Evolutionary conservation across 2,113 vertebrate species (phyloP), one percentile per base, ranked within the genome.

Genomic region (Saccopteryx leptura): DNA sequence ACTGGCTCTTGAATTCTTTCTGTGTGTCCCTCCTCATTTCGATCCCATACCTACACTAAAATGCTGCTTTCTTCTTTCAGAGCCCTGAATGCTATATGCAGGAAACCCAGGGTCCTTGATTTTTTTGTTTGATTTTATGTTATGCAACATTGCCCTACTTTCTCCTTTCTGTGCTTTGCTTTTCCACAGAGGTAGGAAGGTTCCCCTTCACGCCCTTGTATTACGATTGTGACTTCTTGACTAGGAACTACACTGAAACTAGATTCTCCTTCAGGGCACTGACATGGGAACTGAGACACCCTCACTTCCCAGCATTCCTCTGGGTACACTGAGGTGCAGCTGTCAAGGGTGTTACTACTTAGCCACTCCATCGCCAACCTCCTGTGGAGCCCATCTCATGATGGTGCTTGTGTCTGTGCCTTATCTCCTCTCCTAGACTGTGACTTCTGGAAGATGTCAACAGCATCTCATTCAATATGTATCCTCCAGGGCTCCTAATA

Each of bases 401-500:
- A 13, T 14, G 9, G 7, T 18, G 1, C 85, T 82, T 65, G 33
- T 88, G 18, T 82, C n/a, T 61, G 52, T 79, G 72, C 19, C 52
- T 91, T 75, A 79, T 88, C 63, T 87, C 21, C 6, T 87, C 28
- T 79, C 14, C 48, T 50, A 83, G 82, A 39, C 21, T 58, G 23
- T n/a, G 54, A 82, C 61, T n/a, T 95, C 78, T 82, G 93, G 82
- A 76, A 96, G 90, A 94, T 87, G 92, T 91, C 81, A 89, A 75
- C 50, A 96, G 31, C 66, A 52, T 86, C 78, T 91, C 78, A 89
- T 90, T 96, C 65, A 74, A 13, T 96, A 83, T 97, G 86, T 91
- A 39, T n/a, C 90, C 82, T 87, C 82, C 10, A 76, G 79, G 91
- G 60, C 89, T 97, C 54, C 91, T 79, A 28, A 63, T 21, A 88